Base-by-base conservation (phyloP, 2,888 invertebrate genomes). In the Mycalesis mineus region DNA sequence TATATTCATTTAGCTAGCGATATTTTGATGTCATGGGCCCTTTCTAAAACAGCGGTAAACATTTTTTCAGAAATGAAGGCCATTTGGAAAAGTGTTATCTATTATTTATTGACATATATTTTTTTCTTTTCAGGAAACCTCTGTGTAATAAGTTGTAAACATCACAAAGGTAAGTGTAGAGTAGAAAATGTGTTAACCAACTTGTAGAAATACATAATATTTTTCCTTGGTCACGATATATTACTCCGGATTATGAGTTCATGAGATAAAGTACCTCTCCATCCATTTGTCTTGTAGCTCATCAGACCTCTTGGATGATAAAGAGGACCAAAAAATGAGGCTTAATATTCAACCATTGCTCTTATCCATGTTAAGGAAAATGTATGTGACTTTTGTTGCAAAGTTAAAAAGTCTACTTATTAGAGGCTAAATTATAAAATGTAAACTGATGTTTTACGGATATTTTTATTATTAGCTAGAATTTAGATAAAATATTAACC, bases 281-380 rank as follows among this genome's bases (percentile, higher is more conserved):
- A 58, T 57, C 47, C 58, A 62, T 63, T 53, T 57, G 55, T 65
- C 65, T 55, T 55, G 52, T 58, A 65, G 54, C 58, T 62, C 63
- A 60, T 63, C 63, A 60, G 55, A 45, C 54, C 54, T 58, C 54
- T 48, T 49, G 47, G 57, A 47, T 57, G 61, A 60, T 60, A 62
- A 63, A 65, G 56, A 55, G 60, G 57, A 56, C 55, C 52, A 42
- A 50, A 45, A 57, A 55, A 60, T 58, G 60, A 39, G 56, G 47
- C 49, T 33, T 51, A 58, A 61, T 55, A 50, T 58, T 60, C 54
- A 58, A 54, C 54, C 58, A 55, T 62, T 37, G n/a, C 42, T 11
- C 7, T 44, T 45, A 8, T 45, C 22, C n/a, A 42, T 22, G 2
- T 42, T 2, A 22, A 11, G 9, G n/a, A 6, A 28, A 22, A 28